Evolutionary conservation across 2,113 vertebrate species (phyloP).

Genomic region (Sceloporus tristichus): DNA sequence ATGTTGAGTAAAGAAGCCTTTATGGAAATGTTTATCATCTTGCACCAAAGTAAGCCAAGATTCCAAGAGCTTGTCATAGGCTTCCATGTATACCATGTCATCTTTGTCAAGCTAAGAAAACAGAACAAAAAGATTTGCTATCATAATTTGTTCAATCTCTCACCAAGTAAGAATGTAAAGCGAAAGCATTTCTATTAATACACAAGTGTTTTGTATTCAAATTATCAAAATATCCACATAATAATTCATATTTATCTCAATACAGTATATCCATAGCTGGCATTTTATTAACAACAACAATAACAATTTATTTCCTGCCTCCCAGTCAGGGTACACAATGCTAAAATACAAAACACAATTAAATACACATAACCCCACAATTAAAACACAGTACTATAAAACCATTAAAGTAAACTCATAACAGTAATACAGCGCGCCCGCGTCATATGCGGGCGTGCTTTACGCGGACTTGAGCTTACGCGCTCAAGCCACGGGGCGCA

Average conservation of each 20-base stretch:
- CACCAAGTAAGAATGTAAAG: neutral
- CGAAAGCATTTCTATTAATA: neutral
- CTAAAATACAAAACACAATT: too few species aligned
- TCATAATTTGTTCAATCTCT: constrained; percentile 3
- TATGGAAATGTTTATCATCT: constrained; percentile 97
- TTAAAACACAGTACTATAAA: too few species aligned
- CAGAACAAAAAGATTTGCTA: constrained; percentile 40
- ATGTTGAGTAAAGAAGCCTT: constrained; percentile 96
- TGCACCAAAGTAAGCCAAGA: constrained; percentile 97
- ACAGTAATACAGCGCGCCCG: too few species aligned
- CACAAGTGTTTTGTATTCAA: neutral
- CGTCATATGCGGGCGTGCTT: too few species aligned
- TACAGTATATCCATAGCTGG: neutral
- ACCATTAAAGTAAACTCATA: too few species aligned
- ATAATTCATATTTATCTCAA: neutral
- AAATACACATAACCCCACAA: too few species aligned
- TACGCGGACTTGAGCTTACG: too few species aligned
- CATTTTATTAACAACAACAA: neutral
- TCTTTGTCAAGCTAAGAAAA: constrained; percentile 92
- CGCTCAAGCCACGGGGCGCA: too few species aligned
- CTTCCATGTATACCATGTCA: constrained; percentile 99
- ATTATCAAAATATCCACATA: neutral
- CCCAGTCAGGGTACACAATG: too few species aligned
- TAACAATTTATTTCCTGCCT: too few species aligned
- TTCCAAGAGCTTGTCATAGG: constrained; percentile 96